Base-by-base conservation (phyloP, 2,797 vertebrate genomes). In the Enteromius fasciolatus region DNA sequence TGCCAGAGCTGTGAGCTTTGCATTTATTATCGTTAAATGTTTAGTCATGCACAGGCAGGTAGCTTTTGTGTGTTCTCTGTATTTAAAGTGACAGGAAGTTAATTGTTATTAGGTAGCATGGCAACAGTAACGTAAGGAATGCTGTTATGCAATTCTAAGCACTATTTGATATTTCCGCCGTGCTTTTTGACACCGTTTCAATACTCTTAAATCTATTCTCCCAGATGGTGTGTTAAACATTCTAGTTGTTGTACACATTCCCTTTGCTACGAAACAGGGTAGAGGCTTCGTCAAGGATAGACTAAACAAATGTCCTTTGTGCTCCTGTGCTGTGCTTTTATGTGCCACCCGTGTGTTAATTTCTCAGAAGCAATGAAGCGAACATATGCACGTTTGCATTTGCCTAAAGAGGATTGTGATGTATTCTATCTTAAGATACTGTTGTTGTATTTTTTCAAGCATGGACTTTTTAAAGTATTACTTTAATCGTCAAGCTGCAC, bases 21-120 rank as follows among this genome's bases (percentile, higher is more conserved):
- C 89, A 92, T 94, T 93, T 84, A 92, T 94, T 93, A 93, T 84
- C 89, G 88, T 93, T 91, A 87, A 11, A 41, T 89, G 90, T 86
- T 83, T 84, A 76, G 23, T 59, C 87, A 70, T 86, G 88, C 87
- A 75, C 84, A 31, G 78, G 83, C 87, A 70, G 87, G 67, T 81
- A 64, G 77, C 81, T 84, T 68, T 88, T 57, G 36, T 64, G 81
- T 77, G 59, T 64, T 48, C 59, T 33, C 59, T 64, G 17, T 83
- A 89, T 90, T 86, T 83, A 66, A 90, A 81, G 72, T 78, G 89
- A 90, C 88, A 33, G n/a, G 36, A 17, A 1, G n/a, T 18, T 23
- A 59, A 28, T 61, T 76, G 36, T 76, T 76, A 61, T 76, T 61
- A 61, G 57, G 44, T 44, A 44, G 54, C 31, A 23, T 57, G 50